Conservation (phyloP, 2,113 vertebrate genomes). For the Miniopterus natalensis region DNA sequence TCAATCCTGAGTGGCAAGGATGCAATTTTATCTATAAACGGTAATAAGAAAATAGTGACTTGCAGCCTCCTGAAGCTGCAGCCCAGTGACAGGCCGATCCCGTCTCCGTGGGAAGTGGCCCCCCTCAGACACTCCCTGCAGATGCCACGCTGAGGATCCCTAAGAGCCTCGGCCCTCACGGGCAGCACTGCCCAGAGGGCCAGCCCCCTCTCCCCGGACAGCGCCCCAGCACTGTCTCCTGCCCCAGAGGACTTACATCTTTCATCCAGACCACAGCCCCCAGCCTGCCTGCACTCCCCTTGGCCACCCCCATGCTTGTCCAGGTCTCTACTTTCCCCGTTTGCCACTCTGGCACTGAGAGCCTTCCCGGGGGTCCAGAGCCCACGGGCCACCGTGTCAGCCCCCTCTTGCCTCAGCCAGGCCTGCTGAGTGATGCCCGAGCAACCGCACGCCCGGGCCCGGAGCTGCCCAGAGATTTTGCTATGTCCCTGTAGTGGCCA, state of each 20-base stretch:
- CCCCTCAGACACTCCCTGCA: neutral
- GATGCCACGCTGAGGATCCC: neutral
- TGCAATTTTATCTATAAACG: constrained; percentile 75
- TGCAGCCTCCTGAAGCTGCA: constrained; percentile 38
- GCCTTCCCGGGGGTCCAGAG: neutral
- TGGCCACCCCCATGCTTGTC: too few species aligned
- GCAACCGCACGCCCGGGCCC: fast-evolving
- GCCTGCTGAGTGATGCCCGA: neutral
- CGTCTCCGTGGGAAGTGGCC: neutral
- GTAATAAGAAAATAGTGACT: constrained; percentile 70
- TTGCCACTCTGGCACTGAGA: neutral
- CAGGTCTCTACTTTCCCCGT: neutral
- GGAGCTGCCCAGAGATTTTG: neutral
- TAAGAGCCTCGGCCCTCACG: neutral
- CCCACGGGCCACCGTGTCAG: fast-evolving
- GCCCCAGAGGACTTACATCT: neutral
- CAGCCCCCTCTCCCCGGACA: neutral
- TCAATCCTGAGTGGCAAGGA: constrained; percentile 60
- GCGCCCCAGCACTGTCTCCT: neutral
- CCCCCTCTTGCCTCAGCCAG: neutral
- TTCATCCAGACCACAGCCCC: neutral
- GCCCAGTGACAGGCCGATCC: neutral
- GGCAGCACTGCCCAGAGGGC: neutral
- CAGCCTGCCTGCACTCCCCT: neutral
- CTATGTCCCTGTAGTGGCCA: neutral